These are phyloP conservation scores for Pan troglodytes DNA, from an alignment of 2,113 vertebrate species.

Conservation along the genomic window DNA sequence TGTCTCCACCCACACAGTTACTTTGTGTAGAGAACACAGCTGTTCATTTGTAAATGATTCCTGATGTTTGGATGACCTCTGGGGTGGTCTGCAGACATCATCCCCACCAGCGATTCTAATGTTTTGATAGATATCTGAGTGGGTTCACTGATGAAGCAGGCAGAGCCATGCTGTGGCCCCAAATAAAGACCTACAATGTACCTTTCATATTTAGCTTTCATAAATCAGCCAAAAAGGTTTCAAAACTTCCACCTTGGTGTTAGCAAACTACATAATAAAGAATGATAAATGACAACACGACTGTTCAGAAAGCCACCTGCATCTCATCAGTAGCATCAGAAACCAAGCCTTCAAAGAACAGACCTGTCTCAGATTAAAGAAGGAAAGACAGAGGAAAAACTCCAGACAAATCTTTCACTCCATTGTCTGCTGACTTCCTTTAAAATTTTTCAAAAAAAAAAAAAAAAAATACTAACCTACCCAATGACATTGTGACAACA, in stretches of 20 bases:
- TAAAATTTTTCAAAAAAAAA: not conserved
- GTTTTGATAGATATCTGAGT: conserved; percentile 51
- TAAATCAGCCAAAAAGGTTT: conserved; percentile 69
- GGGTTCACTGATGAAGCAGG: conserved; percentile 51
- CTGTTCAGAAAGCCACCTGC: conserved; percentile 70
- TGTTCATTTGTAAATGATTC: conserved; percentile 54
- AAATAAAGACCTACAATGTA: conserved; percentile 55
- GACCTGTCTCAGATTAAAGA: conserved; percentile 64
- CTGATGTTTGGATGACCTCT: conserved; percentile 11
- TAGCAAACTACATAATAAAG: conserved; percentile 66
- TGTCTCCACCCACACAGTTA: not conserved
- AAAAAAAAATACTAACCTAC: not conserved
- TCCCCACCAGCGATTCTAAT: not conserved
- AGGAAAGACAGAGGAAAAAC: conserved; percentile 42
- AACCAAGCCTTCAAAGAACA: conserved; percentile 72
- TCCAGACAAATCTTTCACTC: conserved; percentile 60
- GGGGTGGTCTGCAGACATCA: not conserved
- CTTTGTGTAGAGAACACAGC: conserved; percentile 31
- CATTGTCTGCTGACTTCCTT: conserved; percentile 50
- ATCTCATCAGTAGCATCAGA: conserved; percentile 57
- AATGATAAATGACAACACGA: conserved; percentile 62
- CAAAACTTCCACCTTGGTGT: conserved; percentile 47
- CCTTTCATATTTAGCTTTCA: conserved; percentile 35
- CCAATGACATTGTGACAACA: not conserved
- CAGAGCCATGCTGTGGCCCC: not conserved